Conservation (phyloP, 2,113 vertebrate genomes). For the Nematolebias whitei region DNA sequence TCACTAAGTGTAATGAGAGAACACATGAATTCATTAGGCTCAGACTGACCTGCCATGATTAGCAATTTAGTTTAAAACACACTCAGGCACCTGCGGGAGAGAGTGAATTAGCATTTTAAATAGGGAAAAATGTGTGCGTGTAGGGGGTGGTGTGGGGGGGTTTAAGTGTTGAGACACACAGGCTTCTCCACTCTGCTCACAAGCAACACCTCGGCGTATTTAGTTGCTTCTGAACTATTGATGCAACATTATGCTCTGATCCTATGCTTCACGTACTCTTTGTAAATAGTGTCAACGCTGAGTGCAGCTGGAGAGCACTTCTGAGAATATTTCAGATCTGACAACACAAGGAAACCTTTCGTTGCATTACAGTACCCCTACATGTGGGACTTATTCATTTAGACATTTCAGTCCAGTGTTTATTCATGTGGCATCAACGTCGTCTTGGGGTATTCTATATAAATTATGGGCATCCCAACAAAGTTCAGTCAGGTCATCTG, state of each 20-base stretch:
- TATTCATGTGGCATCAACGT: neutral
- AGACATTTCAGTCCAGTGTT: conserved; percentile 10
- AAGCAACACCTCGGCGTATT: conserved; percentile 33
- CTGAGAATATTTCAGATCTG: conserved; percentile 53
- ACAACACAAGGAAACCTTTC: conserved; percentile 59
- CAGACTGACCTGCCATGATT: conserved; percentile 69
- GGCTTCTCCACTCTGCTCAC: conserved; percentile 33
- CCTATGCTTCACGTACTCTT: conserved; percentile 61
- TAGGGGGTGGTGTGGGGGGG: no score
- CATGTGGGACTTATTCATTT: conserved; percentile 51
- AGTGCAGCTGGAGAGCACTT: conserved; percentile 67
- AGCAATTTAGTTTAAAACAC: conserved; percentile 75
- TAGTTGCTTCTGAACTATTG: conserved; percentile 58
- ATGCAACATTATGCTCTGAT: conserved; percentile 63
- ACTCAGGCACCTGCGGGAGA: conserved; percentile 70
- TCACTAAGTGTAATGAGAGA: conserved; percentile 59
- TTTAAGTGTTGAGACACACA: conserved; percentile 24
- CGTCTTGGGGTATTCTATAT: neutral
- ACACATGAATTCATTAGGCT: conserved; percentile 63
- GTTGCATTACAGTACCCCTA: conserved; percentile 50
- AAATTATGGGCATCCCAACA: no score
- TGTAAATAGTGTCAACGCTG: conserved; percentile 56
- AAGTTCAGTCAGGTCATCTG: no score
- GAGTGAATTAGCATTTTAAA: conserved; percentile 75
- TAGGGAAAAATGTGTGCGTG: conserved; percentile 72